These are phyloP conservation scores for Acinonyx jubatus DNA, from an alignment of 2,113 vertebrate species.

Conservation along the genomic window DNA sequence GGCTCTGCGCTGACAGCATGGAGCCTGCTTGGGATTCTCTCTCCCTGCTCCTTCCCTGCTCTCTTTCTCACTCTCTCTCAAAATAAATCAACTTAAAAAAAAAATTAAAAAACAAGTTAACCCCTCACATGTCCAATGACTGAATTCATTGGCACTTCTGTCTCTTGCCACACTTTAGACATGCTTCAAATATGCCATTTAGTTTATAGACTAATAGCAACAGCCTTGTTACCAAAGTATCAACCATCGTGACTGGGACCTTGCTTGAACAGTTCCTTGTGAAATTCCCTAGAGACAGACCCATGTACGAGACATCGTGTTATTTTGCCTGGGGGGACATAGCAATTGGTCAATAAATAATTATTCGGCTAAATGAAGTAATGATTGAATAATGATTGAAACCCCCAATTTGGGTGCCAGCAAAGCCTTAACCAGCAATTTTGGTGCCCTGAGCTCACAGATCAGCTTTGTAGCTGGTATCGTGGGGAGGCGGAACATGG, in stretches of 20 bases:
- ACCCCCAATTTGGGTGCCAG: neutral
- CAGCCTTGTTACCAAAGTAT: neutral
- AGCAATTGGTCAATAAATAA: slow-evolving; percentile 41
- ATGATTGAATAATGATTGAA: neutral
- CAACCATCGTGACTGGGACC: neutral
- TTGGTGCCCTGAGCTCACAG: neutral
- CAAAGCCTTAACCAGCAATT: neutral
- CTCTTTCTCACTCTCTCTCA: too few relatives aligned
- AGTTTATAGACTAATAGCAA: neutral
- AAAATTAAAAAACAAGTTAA: neutral
- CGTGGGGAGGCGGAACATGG: neutral
- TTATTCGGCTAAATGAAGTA: slow-evolving; percentile 11
- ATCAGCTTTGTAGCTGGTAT: neutral
- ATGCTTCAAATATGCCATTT: neutral
- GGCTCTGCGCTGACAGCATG: too few relatives aligned
- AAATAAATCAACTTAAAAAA: neutral
- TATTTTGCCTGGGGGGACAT: neutral
- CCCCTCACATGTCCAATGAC: neutral
- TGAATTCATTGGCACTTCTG: neutral
- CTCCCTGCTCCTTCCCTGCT: too few relatives aligned
- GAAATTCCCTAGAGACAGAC: neutral
- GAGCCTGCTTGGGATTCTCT: too few relatives aligned
- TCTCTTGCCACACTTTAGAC: slow-evolving; percentile 6
- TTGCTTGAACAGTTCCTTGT: neutral
- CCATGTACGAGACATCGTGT: neutral